Evolutionary conservation across 2,113 vertebrate genomes (phyloP).

Genomic region (Hydropotes inermis): DNA sequence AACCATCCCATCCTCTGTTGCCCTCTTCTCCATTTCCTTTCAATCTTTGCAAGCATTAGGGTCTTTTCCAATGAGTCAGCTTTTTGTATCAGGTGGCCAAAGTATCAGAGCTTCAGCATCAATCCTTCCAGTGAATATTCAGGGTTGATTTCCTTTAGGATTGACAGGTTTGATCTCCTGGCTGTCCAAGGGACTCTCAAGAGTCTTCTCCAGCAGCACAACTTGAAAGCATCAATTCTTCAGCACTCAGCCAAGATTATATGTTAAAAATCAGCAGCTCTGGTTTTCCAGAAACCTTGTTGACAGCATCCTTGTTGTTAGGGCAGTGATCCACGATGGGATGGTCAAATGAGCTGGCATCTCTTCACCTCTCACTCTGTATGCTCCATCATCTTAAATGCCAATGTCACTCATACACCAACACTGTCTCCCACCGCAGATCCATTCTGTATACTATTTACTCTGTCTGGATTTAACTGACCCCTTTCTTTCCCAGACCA

Average conservation of each 20-base stretch:
- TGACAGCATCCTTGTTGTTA: background rate
- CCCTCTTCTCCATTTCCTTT: background rate
- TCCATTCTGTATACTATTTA: background rate
- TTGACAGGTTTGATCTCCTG: background rate
- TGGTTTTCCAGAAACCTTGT: background rate
- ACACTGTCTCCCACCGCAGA: background rate
- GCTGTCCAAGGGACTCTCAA: background rate
- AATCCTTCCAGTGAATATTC: background rate
- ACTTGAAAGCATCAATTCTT: background rate
- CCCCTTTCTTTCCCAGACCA: background rate
- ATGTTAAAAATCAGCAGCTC: constrained; percentile 36
- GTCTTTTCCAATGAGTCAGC: background rate
- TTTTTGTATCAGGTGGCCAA: background rate
- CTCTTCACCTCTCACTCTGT: background rate
- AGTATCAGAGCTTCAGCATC: background rate
- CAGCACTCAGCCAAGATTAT: background rate
- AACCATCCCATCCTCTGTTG: background rate
- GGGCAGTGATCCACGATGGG: background rate
- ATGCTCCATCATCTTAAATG: background rate
- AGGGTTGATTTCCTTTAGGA: background rate
- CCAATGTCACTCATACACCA: background rate
- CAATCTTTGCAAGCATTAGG: background rate
- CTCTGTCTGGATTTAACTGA: background rate
- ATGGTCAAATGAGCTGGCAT: background rate
- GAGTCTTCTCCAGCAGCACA: background rate